Evolutionary conservation across 2,113 vertebrate genomes (phyloP), one percentile per base, ranked within the genome.

Genomic region (Leucoraja erinaceus): DNA sequence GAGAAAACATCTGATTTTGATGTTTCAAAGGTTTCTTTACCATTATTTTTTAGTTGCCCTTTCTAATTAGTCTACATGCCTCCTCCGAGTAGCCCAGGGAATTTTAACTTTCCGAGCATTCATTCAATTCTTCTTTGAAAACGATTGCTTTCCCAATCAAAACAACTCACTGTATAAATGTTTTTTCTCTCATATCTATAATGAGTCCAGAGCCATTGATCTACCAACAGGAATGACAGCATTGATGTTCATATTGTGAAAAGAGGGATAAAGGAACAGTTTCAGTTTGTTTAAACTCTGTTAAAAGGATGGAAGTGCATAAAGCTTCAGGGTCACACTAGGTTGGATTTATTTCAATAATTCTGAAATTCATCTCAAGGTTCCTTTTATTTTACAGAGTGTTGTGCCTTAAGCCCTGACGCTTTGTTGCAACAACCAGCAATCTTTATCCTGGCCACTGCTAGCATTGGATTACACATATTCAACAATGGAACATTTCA

Each of bases 401-500:
- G 38, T 31, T 16, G 83, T 63, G 28, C 61, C 68, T 28, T 72
- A 11, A 38, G 72, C 66, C 68, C 20, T 91, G 66, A 91, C 47
- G 66, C 20, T 20, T 74, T 91, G 6, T 33, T 31, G 70, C 90
- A 91, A 54, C 31, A 38, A 90, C 63, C 88, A 70, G 16, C 11
- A 54, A 54, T 72, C 90, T 28, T 68, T 22, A 70, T 72, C 18
- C 54, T 72, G 11, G 68, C 8, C 66, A 91, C 33, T 11, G 68
- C 90, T 54, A 14, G 66, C 38, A 47, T 91, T 74, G 33, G 33
- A 28, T 91, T 72, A 74, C 90, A 54, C 11, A 54, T 74, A 72
- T 22, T 47, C 66, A 91, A 91, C 90, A 91, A 72, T 54, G 90
- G 22, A 18, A 72, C 90, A 20, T 91, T 74, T 91, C 33, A 91